Evolutionary conservation across 2,113 vertebrate genomes (phyloP).

Genomic region (Rynchops niger): DNA sequence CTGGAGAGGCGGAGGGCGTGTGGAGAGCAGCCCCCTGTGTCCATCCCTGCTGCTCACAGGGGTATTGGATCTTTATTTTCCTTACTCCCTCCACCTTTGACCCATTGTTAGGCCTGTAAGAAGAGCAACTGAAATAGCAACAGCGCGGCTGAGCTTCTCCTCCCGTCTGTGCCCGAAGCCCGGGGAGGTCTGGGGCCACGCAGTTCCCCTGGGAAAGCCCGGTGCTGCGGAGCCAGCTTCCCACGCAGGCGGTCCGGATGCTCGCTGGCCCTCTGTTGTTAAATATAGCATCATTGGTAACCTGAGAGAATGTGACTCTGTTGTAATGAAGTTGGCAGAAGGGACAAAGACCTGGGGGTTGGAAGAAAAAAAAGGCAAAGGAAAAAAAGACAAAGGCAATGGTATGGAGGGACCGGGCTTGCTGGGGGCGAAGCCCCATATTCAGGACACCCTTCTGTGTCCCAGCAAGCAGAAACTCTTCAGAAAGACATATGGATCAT

Average conservation of each 20-base stretch:
- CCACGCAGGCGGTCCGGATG: rapidly evolving
- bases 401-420: neutral
- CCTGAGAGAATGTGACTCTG: neutral
- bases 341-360: neutral
- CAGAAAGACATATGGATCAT: neutral
- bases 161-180: neutral
- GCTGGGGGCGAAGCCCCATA: neutral
- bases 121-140: neutral
- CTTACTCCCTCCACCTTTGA: neutral
- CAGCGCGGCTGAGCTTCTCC: neutral
- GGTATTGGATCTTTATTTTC: neutral
- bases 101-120: neutral
- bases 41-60: neutral
- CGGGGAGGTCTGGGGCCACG: rapidly evolving
- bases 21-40: rapidly evolving
- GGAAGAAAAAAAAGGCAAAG: neutral
- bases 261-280: neutral
- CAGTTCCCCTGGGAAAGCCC: neutral
- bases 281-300: neutral
- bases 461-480: neutral
- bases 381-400: neutral
- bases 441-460: neutral
- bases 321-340: neutral
- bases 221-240: neutral
- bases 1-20: rapidly evolving